Conservation (phyloP, 2,113 vertebrate species). For the Corythaeola cristata region DNA sequence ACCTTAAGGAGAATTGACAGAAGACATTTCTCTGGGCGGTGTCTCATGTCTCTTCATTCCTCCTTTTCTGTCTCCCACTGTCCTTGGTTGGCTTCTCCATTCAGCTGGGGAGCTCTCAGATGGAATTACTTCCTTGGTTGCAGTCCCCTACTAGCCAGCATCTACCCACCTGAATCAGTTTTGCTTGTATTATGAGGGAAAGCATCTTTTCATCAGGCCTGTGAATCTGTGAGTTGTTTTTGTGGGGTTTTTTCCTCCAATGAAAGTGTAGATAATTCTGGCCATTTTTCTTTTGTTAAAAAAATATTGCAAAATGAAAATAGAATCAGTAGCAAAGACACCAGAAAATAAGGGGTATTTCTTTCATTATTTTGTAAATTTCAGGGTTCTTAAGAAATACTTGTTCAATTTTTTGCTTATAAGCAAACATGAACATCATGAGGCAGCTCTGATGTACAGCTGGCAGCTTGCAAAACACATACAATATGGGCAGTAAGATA, state of each 20-base stretch:
- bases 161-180: neutral
- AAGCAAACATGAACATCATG: neutral
- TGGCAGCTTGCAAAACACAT: conserved; percentile 24
- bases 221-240: too few relatives aligned
- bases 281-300: neutral
- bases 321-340: neutral
- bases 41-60: neutral
- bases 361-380: neutral
- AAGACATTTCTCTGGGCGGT: neutral
- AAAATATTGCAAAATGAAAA: neutral
- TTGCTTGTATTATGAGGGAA: neutral
- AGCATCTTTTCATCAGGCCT: neutral
- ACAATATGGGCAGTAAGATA: conserved; percentile 52
- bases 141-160: neutral
- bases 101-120: neutral
- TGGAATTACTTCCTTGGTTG: neutral
- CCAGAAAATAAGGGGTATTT: neutral
- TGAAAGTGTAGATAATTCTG: neutral
- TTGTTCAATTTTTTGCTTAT: neutral
- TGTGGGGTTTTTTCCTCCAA: neutral
- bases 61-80: neutral
- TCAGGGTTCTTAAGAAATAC: neutral
- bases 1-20: neutral
- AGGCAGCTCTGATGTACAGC: neutral
- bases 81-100: neutral